Percentiles rank a stretch among this genome's conserved stretches.
These are phyloP conservation scores for Tauraco hartlaubi DNA, from an alignment of 2,797 vertebrate genomes.

Conservation along the genomic window DNA sequence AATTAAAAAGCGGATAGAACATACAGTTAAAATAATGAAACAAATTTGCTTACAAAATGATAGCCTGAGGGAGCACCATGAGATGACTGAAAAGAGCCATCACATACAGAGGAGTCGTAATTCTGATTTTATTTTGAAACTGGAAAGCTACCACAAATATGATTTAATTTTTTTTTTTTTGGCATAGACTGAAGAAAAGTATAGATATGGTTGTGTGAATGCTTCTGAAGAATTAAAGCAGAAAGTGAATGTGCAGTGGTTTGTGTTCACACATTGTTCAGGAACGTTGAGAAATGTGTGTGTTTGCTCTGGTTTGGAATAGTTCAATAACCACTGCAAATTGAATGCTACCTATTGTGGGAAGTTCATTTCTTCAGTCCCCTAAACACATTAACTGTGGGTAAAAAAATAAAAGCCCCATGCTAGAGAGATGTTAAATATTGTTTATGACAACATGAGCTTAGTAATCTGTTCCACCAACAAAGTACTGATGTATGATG, in stretches of 20 bases:
- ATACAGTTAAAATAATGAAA: background rate
- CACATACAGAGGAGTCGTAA: background rate
- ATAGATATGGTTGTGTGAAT: background rate
- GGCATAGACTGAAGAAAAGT: background rate
- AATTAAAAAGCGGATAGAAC: background rate
- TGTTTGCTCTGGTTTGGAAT: background rate
- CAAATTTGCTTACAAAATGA: background rate
- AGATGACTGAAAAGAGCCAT: background rate
- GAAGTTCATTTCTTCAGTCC: background rate
- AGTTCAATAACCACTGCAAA: background rate
- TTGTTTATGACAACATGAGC: background rate
- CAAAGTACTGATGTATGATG: background rate
- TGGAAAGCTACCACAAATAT: background rate
- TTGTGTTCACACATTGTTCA: background rate
- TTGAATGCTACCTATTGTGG: background rate
- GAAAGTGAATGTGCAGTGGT: background rate
- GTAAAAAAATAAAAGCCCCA: background rate
- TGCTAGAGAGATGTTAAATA: background rate
- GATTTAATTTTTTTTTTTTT: background rate
- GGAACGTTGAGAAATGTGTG: background rate
- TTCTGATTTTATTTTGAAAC: background rate
- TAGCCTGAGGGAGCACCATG: background rate
- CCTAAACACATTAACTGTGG: background rate
- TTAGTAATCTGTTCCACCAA: background rate
- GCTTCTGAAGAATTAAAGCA: background rate